Evolutionary conservation across 2,113 vertebrate species (phyloP), one percentile per base, ranked within the genome.

Genomic region (Barbus barbus): DNA sequence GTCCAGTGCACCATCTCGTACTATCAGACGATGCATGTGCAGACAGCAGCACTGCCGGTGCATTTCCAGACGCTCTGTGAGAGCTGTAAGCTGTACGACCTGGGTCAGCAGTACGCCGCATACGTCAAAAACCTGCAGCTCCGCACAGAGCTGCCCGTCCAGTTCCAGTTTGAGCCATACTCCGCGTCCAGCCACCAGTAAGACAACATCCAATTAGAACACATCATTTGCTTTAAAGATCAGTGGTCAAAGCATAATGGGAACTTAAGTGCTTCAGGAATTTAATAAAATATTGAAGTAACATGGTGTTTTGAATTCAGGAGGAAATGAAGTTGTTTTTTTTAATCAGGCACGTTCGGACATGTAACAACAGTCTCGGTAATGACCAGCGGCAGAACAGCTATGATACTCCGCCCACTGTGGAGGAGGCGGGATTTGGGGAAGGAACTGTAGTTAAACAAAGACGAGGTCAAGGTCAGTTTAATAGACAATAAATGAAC

Each of bases 51-150:
- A 0, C 90, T 97, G 90, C 98, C 98, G 0, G 97, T 98, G 26
- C 94, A 97, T 86, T 98, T 97, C 92, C 98, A 99, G 93, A 98
- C 96, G 0, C 92, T 99, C 89, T 98, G 96, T 0, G 98, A 99
- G 93, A 99, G 97, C 96, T 98, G 97, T 90, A 98, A 98, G 83
- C 95, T 98, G 18, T 99, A 98, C 0, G 97, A 98, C 90, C 96
- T 95, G 0, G 98, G 97, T 14, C 97, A 97, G 90, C 98, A 98
- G 82, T 99, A 99, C 0, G 96, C 95, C 0, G 96, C 96, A 0
- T 93, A 97, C 4, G 96, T 98, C 9, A 89, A 90, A 83, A 95
- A 96, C 91, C 93, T 98, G 88, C 95, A 96, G 92, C 93, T 96
- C 0, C 95, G 90, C 0, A 94, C 94, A 0, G 96, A 98, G 81